These are phyloP conservation scores for Rhagoletis zephyria DNA, from an alignment of 1,140 invertebrate genomes.

Conservation along the genomic window DNA sequence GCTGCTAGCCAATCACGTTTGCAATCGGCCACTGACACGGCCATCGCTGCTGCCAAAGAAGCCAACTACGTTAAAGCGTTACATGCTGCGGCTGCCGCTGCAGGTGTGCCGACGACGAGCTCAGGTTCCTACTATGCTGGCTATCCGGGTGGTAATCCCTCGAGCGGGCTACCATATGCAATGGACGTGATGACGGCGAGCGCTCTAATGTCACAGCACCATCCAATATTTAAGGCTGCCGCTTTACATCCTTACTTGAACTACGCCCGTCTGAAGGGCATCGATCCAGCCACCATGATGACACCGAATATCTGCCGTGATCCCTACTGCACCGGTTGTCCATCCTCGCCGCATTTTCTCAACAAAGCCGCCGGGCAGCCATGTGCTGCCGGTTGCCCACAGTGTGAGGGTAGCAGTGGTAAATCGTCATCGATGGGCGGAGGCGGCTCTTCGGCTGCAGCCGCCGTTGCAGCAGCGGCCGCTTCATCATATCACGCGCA, in stretches of 20 bases:
- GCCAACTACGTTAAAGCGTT: slow-evolving; percentile 71
- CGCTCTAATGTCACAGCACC: slow-evolving; percentile 81
- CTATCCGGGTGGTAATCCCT: slow-evolving; percentile 75
- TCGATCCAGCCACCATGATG: slow-evolving; percentile 70
- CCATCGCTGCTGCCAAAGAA: slow-evolving; percentile 67
- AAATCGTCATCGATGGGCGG: slow-evolving; percentile 59
- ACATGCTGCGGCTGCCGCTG: slow-evolving; percentile 75
- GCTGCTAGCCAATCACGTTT: slow-evolving; percentile 60
- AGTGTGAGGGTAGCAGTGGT: slow-evolving; percentile 79
- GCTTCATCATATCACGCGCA: slow-evolving; percentile 84
- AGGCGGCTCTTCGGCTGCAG: slow-evolving; percentile 58
- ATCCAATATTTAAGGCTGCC: slow-evolving; percentile 80
- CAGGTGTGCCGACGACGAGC: slow-evolving; percentile 75
- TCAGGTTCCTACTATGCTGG: slow-evolving; percentile 77
- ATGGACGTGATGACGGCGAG: slow-evolving; percentile 83
- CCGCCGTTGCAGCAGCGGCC: slow-evolving; percentile 72
- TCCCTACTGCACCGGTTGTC: slow-evolving; percentile 92
- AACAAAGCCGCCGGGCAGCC: slow-evolving; percentile 76
- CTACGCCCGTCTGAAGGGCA: slow-evolving; percentile 82
- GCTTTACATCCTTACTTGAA: slow-evolving; percentile 81
- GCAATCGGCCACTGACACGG: slow-evolving; percentile 63
- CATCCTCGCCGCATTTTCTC: slow-evolving; percentile 85
- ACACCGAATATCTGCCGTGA: slow-evolving; percentile 87
- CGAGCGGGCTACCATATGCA: slow-evolving; percentile 76
- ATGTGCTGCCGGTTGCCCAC: slow-evolving; percentile 89